Percentiles rank a stretch among this genome's conserved stretches.
Conservation (phyloP, 2,888 invertebrate genomes). For the Graphium colonna region DNA sequence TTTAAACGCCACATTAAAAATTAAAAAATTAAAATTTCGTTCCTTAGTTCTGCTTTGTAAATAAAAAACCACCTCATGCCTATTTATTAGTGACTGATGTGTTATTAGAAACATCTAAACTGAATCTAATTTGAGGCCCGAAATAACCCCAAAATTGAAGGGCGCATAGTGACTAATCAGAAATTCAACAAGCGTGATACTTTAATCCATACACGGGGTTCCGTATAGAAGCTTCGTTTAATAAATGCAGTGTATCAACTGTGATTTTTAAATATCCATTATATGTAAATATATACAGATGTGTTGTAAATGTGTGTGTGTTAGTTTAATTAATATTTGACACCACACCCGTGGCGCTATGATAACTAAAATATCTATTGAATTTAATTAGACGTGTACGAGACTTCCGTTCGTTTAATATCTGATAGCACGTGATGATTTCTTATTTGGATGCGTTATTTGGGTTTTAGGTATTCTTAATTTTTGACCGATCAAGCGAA, state of each 20-base stretch:
- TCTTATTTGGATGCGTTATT: no score
- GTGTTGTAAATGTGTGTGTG: no score
- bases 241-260: no score
- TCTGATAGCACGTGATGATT: background rate
- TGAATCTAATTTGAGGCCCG: conserved; percentile 65
- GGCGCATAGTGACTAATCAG: conserved; percentile 63
- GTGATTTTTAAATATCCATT: no score
- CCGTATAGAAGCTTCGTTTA: conserved; percentile 19
- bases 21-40: background rate
- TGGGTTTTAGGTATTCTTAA: no score
- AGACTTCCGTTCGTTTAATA: background rate
- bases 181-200: conserved; percentile 31
- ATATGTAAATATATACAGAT: conserved; percentile 5
- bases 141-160: conserved; percentile 61
- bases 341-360: conserved; percentile 12
- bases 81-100: conserved; percentile 25
- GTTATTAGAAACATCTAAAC: conserved; percentile 39
- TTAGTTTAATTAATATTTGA: conserved; percentile 8
- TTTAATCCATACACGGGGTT: conserved; percentile 27
- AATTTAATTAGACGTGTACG: background rate
- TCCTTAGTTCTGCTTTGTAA: background rate
- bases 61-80: conserved; percentile 6
- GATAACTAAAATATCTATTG: conserved; percentile 4
- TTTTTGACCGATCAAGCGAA: no score
- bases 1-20: no score